These are phyloP conservation scores for Chaetodon trifascialis DNA, from an alignment of 2,113 vertebrate genomes.

Conservation along the genomic window DNA sequence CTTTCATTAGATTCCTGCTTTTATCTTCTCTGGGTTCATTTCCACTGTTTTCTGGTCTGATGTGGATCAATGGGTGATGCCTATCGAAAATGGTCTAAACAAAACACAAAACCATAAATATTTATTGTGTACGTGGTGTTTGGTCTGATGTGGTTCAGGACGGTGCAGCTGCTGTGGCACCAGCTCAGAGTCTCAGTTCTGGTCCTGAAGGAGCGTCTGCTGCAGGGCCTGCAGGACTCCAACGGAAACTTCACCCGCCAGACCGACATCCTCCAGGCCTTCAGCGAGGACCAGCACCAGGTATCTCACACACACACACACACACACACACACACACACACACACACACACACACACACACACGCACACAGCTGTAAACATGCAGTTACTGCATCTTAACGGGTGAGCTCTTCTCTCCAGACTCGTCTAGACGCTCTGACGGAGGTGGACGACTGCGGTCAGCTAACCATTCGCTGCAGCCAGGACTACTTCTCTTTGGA, in stretches of 20 bases:
- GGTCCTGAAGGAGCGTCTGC: constrained; percentile 95
- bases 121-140: not conserved
- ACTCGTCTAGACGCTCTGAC: constrained; percentile 95
- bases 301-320: constrained; percentile 66
- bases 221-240: constrained; percentile 98
- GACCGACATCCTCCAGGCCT: constrained; percentile 97
- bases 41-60: too few species aligned
- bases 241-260: constrained; percentile 98
- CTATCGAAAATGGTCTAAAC: not conserved
- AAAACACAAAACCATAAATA: not conserved
- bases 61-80: not conserved
- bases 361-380: too few species aligned
- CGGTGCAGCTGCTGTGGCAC: constrained; percentile 95
- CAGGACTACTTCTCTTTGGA: constrained; percentile 98
- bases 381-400: not conserved
- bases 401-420: constrained; percentile 71
- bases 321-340: constrained; percentile 12
- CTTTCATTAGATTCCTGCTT: too few species aligned
- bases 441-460: constrained; percentile 96
- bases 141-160: constrained; percentile 49
- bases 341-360: too few species aligned
- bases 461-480: constrained; percentile 97
- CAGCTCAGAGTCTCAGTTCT: constrained; percentile 98
- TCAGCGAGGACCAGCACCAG: constrained; percentile 94
- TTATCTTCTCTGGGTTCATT: not conserved